A percentile compares a stretch with the other conserved stretches of the same genome.
These are phyloP conservation scores for Austrolebias charrua DNA, from an alignment of 2,797 vertebrate genomes.

Conservation along the genomic window DNA sequence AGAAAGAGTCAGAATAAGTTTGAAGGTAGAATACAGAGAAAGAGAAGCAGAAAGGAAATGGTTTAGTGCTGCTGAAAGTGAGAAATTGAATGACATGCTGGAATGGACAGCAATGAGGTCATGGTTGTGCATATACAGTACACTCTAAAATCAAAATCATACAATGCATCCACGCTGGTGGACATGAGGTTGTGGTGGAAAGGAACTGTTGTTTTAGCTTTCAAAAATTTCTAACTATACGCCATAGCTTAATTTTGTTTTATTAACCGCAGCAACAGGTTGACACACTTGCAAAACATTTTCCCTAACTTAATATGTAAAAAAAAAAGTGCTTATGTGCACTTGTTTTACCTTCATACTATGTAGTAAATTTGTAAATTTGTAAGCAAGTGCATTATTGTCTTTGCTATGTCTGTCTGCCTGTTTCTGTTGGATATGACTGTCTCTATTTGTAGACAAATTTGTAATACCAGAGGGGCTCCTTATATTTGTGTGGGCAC, in stretches of 20 bases:
- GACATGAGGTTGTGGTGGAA: slow-evolving; percentile 54
- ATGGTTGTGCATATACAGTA: slow-evolving; percentile 31
- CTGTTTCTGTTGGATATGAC: slow-evolving; percentile 33
- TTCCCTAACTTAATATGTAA: neutral
- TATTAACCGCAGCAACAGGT: slow-evolving; percentile 25
- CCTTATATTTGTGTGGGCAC: slow-evolving; percentile 74
- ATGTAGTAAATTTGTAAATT: neutral
- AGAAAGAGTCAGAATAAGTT: neutral
- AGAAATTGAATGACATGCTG: slow-evolving; percentile 33
- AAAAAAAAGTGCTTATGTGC: neutral
- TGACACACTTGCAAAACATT: slow-evolving; percentile 29
- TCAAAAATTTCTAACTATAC: slow-evolving; percentile 56
- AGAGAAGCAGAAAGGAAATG: slow-evolving; percentile 1
- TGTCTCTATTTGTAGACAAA: slow-evolving; percentile 35
- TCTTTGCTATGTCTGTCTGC: slow-evolving; percentile 15
- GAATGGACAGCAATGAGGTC: slow-evolving; percentile 33
- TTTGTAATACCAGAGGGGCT: slow-evolving; percentile 67
- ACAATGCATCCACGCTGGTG: slow-evolving; percentile 43
- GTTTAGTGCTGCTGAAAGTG: slow-evolving; percentile 13
- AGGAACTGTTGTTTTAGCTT: slow-evolving; percentile 54
- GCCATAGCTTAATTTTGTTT: slow-evolving; percentile 49
- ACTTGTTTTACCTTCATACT: neutral
- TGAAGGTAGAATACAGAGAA: neutral
- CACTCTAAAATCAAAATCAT: slow-evolving; percentile 48
- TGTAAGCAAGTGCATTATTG: slow-evolving; percentile 1